Evolutionary conservation across 64 coral and sea anemone genomes (phyloP).

Genomic region (Actinia equina): DNA sequence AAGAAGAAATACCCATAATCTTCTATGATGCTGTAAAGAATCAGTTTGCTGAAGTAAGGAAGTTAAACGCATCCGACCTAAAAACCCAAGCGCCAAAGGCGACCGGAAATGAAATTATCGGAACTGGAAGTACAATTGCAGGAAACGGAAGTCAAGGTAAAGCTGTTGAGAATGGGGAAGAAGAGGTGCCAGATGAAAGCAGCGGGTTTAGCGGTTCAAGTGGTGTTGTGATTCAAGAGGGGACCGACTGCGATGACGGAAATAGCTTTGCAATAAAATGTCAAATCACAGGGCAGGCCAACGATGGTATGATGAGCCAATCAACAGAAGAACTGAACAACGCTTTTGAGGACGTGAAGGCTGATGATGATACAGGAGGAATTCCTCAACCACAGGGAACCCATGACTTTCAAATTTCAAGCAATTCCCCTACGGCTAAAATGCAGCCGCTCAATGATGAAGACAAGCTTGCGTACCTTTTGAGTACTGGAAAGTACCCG

Average conservation of each 20-base stretch:
- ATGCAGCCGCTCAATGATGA: neutral
- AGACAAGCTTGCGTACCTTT: neutral
- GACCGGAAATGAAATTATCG: conserved; percentile 6
- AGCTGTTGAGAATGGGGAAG: neutral
- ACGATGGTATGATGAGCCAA: neutral
- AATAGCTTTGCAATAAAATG: neutral
- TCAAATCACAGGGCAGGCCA: neutral
- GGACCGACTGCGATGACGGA: neutral
- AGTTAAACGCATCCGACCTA: neutral
- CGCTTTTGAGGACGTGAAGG: neutral
- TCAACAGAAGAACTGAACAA: neutral
- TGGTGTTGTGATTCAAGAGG: neutral
- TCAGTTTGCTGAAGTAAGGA: neutral
- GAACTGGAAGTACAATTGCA: conserved; percentile 14
- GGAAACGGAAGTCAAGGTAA: conserved; percentile 11
- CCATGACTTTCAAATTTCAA: neutral
- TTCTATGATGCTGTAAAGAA: neutral
- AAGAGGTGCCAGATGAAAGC: neutral
- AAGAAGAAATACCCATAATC: neutral
- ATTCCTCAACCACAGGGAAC: neutral
- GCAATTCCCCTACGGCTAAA: neutral
- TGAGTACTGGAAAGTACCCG: conserved; percentile 1
- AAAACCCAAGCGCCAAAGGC: neutral
- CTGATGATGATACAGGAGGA: neutral
- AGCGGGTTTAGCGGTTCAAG: neutral